phyloP scores from a whole-genome alignment of 2,888 invertebrate species.

The Drosophila nigricruria region DNA sequence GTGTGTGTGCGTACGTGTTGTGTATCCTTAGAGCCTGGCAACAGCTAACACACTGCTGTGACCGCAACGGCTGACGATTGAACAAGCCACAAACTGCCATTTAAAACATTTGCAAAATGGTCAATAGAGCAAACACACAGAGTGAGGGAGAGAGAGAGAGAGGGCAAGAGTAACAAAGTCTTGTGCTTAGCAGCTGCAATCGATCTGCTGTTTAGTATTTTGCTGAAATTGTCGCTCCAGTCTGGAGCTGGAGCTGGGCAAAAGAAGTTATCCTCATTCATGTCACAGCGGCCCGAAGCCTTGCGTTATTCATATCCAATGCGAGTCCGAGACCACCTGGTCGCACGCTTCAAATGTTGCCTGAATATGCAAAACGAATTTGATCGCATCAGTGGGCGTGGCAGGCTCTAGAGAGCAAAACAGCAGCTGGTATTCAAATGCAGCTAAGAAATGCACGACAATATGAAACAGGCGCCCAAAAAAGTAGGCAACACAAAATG shows the following conservation, averaged over 20 bases:
- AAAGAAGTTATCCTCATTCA: not conserved
- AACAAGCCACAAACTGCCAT: slow-evolving; percentile 37
- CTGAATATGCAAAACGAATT: slow-evolving; percentile 32
- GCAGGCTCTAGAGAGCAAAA: not conserved
- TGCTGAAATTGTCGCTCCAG: slow-evolving; percentile 18
- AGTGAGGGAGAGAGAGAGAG: not conserved
- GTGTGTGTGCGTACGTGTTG: not conserved
- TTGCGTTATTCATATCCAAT: slow-evolving; percentile 10
- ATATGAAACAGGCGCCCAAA: slow-evolving; percentile 28
- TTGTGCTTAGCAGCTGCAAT: not conserved
- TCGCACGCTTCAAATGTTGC: slow-evolving; percentile 3
- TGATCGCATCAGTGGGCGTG: slow-evolving; percentile 29
- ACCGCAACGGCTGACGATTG: slow-evolving; percentile 29
- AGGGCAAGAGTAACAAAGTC: not conserved
- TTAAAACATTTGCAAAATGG: slow-evolving; percentile 36
- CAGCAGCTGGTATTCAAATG: slow-evolving; percentile 3
- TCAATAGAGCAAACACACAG: slow-evolving; percentile 6
- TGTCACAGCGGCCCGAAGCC: not conserved
- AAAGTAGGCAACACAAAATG: slow-evolving; percentile 46
- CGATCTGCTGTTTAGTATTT: slow-evolving; percentile 11
- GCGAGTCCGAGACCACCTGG: slow-evolving; percentile 16
- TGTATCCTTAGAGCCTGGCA: slow-evolving; percentile 2
- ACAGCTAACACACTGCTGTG: slow-evolving; percentile 9
- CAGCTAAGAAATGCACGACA: slow-evolving; percentile 33
- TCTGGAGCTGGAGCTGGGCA: not conserved